A percentile compares a stretch with the other conserved stretches of the same genome.
phyloP scores from a whole-genome alignment of 2,797 vertebrate genomes.

The Pteronotus mesoamericanus region DNA sequence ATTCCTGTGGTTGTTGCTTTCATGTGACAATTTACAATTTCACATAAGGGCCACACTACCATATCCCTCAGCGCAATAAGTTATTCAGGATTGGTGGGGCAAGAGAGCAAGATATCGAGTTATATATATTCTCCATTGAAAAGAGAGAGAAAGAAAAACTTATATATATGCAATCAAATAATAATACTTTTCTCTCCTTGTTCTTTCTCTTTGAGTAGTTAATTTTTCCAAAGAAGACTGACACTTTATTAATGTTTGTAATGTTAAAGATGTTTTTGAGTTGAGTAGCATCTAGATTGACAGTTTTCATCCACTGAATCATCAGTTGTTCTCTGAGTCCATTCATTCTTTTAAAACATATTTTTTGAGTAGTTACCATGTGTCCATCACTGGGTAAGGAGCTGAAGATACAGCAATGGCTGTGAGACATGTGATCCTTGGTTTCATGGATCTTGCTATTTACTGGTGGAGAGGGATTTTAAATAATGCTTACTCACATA shows the following conservation, averaged over 20 bases:
- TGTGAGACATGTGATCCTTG: neutral
- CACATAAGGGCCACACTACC: neutral
- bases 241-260: neutral
- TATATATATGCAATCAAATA: neutral
- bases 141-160: neutral
- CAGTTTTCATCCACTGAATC: neutral
- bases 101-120: neutral
- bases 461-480: neutral
- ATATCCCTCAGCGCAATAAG: neutral
- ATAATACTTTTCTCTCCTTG: neutral
- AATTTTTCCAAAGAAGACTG: neutral
- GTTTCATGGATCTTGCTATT: neutral
- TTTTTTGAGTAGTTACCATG: neutral
- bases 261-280: neutral
- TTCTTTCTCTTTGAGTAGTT: neutral
- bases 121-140: neutral
- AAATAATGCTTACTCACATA: neutral
- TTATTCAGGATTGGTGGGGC: neutral
- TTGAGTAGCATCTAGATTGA: neutral
- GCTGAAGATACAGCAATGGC: neutral
- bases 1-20: neutral
- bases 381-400: neutral
- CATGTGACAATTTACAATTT: neutral
- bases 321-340: neutral
- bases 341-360: neutral